Base-by-base conservation (phyloP, 2,888 invertebrate genomes). In the Pantelozetes paolii region DNA sequence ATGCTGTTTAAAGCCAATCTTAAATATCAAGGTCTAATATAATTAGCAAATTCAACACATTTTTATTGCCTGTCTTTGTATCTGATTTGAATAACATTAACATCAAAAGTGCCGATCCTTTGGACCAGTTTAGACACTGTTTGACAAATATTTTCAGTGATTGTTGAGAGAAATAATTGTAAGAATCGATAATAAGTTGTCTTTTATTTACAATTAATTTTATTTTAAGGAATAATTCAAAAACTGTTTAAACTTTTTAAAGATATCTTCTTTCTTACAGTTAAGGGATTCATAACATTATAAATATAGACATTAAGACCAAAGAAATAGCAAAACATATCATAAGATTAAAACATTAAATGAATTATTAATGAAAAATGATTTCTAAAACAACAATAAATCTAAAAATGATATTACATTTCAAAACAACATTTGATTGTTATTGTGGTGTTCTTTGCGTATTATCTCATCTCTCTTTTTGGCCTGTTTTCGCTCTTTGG, bases 401-500 rank as follows among this genome's bases (percentile, higher is more conserved):
- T 64, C 36, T 64, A 28, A 50, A 57, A 26, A 57, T 54, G 20
- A 54, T 54, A 57, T 28, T 11, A 57, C 36, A 9, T 64, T 32
- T 64, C 23, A 36, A 64, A 64, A 64, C 62, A 64, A 20, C 20
- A 32, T 11, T 36, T n/a, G 62, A 13, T 36, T 64, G 62, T n/a
- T n/a, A n/a, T 64, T 64, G 69, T 69, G 69, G 36, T 69, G 69
- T 11, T 74, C 70, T 71, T 87, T 87, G 83, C 86, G 85, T 36
- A 85, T 84, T 15, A 86, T 86, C 79, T 92, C 91, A 77, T 89
- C 89, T 57, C 89, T 88, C 83, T 94, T 94, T 82, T 94, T 94
- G 78, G 86, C 85, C 81, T 91, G 90, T 82, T 94, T 94, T 15
- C 96, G 86, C 80, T 95, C 94, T 84, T 95, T 95, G 72, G 95